Conservation (phyloP, 2,888 invertebrate genomes). For the Copidosoma aretas region DNA sequence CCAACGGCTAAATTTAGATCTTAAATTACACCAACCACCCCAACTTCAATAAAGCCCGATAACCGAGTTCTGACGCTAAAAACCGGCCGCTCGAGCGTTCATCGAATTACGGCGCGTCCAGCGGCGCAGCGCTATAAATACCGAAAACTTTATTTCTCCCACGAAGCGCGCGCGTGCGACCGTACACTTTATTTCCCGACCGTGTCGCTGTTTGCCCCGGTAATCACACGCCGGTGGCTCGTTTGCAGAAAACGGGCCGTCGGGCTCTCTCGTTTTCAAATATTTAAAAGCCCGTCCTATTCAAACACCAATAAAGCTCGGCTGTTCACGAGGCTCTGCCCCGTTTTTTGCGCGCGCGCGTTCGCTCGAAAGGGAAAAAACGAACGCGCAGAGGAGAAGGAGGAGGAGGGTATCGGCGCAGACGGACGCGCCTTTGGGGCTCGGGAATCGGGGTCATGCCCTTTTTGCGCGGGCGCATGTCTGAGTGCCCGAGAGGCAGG, state of each 20-base stretch:
- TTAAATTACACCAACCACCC: too few relatives aligned
- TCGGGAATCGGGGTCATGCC: constrained; percentile 26
- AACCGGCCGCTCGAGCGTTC: too few relatives aligned
- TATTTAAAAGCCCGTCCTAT: constrained; percentile 7
- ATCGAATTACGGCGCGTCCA: too few relatives aligned
- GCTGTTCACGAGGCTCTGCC: background rate
- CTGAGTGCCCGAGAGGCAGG: constrained; percentile 18
- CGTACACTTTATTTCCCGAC: too few relatives aligned
- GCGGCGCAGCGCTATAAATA: too few relatives aligned
- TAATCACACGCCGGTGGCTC: too few relatives aligned
- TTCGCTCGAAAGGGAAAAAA: constrained; percentile 10
- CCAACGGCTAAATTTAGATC: too few relatives aligned
- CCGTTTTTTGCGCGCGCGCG: background rate
- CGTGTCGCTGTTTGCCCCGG: too few relatives aligned
- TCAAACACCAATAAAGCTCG: background rate
- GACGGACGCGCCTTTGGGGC: background rate
- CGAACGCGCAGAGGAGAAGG: background rate
- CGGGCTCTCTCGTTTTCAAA: constrained; percentile 5
- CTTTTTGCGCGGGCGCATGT: constrained; percentile 31
- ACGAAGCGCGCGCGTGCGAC: too few relatives aligned
- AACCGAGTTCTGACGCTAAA: too few relatives aligned
- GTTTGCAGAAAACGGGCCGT: background rate
- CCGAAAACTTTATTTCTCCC: too few relatives aligned
- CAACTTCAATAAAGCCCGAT: too few relatives aligned
- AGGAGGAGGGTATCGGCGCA: constrained; percentile 8